These are phyloP conservation scores for Pseudobourletiella spinata DNA, from an alignment of 1,140 invertebrate species.

Conservation along the genomic window DNA sequence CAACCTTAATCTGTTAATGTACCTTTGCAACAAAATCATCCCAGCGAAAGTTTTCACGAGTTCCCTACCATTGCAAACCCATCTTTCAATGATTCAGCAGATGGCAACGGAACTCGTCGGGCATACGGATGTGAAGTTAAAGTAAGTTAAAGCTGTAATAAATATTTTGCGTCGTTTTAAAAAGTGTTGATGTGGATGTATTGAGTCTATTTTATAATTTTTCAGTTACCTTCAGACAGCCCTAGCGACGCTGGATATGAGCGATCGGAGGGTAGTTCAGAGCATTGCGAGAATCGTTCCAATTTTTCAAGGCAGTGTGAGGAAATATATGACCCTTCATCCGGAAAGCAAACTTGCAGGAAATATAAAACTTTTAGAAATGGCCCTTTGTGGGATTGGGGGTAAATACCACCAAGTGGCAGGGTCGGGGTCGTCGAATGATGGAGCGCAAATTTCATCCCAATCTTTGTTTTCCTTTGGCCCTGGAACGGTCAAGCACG, in stretches of 20 bases:
- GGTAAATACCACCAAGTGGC: constrained; percentile 8
- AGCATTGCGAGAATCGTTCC: constrained; percentile 28
- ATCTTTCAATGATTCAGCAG: constrained; percentile 28
- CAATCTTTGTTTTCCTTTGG: background rate
- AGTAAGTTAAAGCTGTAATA: constrained; percentile 15
- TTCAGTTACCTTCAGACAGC: constrained; percentile 27
- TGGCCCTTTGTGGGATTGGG: constrained; percentile 25
- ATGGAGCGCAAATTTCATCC: background rate
- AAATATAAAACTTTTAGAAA: constrained; percentile 27
- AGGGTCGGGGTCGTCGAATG: background rate
- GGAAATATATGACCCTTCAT: constrained; percentile 14
- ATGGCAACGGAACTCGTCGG: constrained; percentile 23
- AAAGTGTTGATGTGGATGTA: background rate
- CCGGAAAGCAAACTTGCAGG: constrained; percentile 23
- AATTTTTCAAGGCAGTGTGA: constrained; percentile 26
- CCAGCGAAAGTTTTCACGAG: constrained; percentile 19
- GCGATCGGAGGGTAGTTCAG: constrained; percentile 17
- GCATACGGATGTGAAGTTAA: constrained; percentile 31
- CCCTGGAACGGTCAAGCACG: background rate
- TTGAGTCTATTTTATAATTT: constrained; percentile 1
- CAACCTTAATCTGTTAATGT: constrained; percentile 21
- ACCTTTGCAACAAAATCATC: constrained; percentile 24
- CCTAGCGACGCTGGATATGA: constrained; percentile 15
- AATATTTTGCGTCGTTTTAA: background rate
- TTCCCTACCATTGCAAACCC: constrained; percentile 20